A percentile compares a stretch with the other conserved stretches of the same genome.
Conservation (phyloP, 2,888 invertebrate species). For the Eumerus sabulonum region DNA sequence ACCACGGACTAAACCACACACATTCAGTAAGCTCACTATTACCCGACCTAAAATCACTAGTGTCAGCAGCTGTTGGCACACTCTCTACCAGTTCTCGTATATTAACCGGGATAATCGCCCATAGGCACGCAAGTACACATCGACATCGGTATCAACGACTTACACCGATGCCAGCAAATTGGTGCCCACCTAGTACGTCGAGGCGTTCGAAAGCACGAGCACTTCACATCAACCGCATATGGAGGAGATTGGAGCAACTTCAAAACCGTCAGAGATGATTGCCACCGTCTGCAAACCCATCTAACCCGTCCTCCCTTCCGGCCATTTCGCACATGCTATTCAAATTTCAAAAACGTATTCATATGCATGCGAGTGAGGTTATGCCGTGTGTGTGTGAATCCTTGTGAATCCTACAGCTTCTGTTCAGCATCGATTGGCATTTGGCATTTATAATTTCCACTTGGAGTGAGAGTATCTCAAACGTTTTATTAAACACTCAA, state of each 20-base stretch:
- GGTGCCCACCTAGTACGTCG: constrained; percentile 27
- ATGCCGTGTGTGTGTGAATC: constrained; percentile 14
- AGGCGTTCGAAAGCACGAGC: constrained; percentile 61
- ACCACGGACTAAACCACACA: constrained; percentile 28
- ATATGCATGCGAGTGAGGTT: constrained; percentile 49
- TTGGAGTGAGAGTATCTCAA: constrained; percentile 68
- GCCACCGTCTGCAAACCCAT: background rate
- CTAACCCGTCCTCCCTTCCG: constrained; percentile 1
- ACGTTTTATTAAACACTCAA: constrained; percentile 68
- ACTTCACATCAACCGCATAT: constrained; percentile 61
- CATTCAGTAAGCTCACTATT: constrained; percentile 64
- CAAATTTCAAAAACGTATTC: constrained; percentile 66
- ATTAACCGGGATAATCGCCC: constrained; percentile 68
- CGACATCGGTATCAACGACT: background rate
- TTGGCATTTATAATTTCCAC: constrained; percentile 65
- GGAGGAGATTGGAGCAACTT: constrained; percentile 45
- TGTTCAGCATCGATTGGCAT: constrained; percentile 60
- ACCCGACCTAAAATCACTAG: constrained; percentile 67
- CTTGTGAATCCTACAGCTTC: constrained; percentile 57
- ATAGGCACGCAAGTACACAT: constrained; percentile 52
- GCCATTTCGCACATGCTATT: constrained; percentile 52
- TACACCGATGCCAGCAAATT: constrained; percentile 33
- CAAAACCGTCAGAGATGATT: constrained; percentile 17
- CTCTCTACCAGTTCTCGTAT: constrained; percentile 46
- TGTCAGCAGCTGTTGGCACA: constrained; percentile 59